These are phyloP conservation scores for Sardinella longiceps DNA, from an alignment of 2,797 vertebrate genomes.

Conservation along the genomic window DNA sequence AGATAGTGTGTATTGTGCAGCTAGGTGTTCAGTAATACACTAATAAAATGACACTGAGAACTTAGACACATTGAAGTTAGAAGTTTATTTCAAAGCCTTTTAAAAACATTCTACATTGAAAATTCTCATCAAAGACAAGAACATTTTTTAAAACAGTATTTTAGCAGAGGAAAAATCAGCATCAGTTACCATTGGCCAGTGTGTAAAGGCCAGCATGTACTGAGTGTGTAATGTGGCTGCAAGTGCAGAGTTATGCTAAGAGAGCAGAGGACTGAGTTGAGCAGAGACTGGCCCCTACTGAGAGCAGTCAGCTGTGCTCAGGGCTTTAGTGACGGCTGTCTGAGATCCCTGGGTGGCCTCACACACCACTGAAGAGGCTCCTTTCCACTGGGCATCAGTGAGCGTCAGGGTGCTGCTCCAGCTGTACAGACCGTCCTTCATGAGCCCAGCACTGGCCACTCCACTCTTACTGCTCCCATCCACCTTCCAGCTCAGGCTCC, in stretches of 20 bases:
- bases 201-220: neutral
- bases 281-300: constrained; percentile 48
- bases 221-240: neutral
- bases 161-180: too few species aligned
- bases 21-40: too few species aligned
- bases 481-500: constrained; percentile 65
- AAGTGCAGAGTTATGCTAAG: neutral
- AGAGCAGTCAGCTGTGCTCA: constrained; percentile 42
- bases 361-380: constrained; percentile 35
- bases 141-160: neutral
- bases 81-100: neutral
- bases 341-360: constrained; percentile 37
- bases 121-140: too few species aligned
- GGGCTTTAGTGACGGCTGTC: constrained; percentile 31
- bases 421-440: constrained; percentile 57
- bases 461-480: constrained; percentile 40
- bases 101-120: too few species aligned
- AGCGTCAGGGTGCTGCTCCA: constrained; percentile 65
- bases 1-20: too few species aligned
- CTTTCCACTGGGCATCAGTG: constrained; percentile 42
- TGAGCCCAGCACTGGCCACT: constrained; percentile 42
- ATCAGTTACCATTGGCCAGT: too few species aligned
- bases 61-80: neutral
- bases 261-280: neutral
- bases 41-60: neutral